These are phyloP conservation scores for Tipula confusa DNA, from an alignment of 2,888 invertebrate species.

Conservation along the genomic window DNA sequence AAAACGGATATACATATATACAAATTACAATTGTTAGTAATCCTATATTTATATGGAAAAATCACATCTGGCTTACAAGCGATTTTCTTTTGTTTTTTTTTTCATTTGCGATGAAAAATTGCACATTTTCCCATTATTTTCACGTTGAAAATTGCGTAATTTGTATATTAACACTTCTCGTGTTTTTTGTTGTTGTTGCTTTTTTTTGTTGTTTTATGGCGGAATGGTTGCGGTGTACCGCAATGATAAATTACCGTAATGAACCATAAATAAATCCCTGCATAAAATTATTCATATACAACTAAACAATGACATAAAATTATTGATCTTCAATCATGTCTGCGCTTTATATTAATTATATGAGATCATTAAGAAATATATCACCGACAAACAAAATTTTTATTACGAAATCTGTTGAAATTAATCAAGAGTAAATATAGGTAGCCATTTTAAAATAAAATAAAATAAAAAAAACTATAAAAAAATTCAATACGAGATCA, in stretches of 20 bases:
- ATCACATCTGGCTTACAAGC: neutral
- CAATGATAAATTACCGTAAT: neutral
- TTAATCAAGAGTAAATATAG: neutral
- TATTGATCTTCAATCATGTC: neutral
- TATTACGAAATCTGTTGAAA: neutral
- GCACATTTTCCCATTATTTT: neutral
- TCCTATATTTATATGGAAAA: neutral
- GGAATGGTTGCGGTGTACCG: neutral
- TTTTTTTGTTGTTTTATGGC: too few species aligned
- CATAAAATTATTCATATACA: neutral
- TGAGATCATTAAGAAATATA: neutral
- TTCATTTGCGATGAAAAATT: constrained; percentile 6
- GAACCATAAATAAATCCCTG: neutral
- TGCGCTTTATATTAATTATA: neutral
- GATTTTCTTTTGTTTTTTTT: constrained; percentile 6
- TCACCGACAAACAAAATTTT: neutral
- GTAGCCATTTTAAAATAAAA: neutral
- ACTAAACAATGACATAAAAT: neutral
- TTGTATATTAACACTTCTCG: neutral
- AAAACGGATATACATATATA: neutral
- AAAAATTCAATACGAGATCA: neutral
- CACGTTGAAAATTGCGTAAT: constrained; percentile 12
- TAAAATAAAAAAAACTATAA: too few species aligned
- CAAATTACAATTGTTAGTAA: neutral
- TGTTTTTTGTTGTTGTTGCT: too few species aligned